These are phyloP conservation scores for Tenthredo livida DNA, from an alignment of 2,888 invertebrate genomes.

Conservation along the genomic window DNA sequence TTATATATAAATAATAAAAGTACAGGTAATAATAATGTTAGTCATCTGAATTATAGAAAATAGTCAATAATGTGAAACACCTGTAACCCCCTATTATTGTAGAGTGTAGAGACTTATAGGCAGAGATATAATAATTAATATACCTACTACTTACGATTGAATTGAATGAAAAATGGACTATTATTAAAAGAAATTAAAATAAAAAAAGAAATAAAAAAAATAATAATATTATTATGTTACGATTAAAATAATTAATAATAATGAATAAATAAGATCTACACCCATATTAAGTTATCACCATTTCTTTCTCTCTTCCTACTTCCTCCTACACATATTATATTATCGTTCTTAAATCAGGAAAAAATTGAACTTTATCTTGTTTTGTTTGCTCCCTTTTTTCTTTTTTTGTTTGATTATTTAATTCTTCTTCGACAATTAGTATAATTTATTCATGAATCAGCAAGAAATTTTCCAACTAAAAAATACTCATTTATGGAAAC, in stretches of 20 bases:
- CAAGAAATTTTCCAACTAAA: too few species aligned
- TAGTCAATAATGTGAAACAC: constrained; percentile 49
- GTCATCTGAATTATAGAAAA: constrained; percentile 46
- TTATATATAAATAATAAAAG: neutral
- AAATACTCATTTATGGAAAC: too few species aligned
- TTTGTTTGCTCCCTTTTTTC: neutral
- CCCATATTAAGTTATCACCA: neutral
- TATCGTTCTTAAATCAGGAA: neutral
- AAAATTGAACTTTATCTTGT: neutral
- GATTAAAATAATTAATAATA: constrained; percentile 33
- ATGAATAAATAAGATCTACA: constrained; percentile 48
- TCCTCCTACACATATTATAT: neutral
- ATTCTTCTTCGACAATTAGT: too few species aligned
- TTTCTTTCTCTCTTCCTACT: neutral
- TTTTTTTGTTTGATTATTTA: too few species aligned
- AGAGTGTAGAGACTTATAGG: constrained; percentile 55
- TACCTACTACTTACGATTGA: constrained; percentile 51
- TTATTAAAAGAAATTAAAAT: constrained; percentile 55
- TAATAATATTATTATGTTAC: constrained; percentile 69
- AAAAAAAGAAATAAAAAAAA: constrained; percentile 62
- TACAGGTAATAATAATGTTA: constrained; percentile 29
- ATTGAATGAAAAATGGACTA: constrained; percentile 47
- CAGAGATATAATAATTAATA: constrained; percentile 57
- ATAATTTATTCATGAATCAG: too few species aligned
- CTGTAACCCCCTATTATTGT: constrained; percentile 49